Base-by-base conservation (phyloP, 2,888 invertebrate genomes). In the Lobophora halterata region DNA sequence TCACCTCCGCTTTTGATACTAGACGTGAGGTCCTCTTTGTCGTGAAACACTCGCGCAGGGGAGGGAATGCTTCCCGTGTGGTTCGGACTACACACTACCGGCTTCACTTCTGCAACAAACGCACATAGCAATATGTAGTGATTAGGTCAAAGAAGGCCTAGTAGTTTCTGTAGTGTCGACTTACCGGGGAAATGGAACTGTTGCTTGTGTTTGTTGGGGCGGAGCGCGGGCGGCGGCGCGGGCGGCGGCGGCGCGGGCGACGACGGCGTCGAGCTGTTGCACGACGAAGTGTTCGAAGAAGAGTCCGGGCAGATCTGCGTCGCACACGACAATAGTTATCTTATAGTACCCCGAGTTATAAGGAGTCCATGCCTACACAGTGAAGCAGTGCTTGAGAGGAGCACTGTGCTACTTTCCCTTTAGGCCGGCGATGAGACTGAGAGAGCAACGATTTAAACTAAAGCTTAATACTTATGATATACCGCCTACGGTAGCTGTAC, bases 241-340 rank as follows among this genome's bases (percentile, higher is more conserved):
- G 82, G 87, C 65, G 85, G 90, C 65, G 89, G 86, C 58, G 92
- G 88, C 57, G 97, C 97, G 29, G 98, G 98, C 69, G 97, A 97
- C 58, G 97, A 97, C 47, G 98, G 97, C 46, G 97, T 96, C 39
- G 97, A 97, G 74, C 97, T 97, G 83, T 97, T 97, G 88, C 97
- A 97, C 76, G 97, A 97, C 35, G 97, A 97, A 35, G 97, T 96
- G 72, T 95, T 97, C 21, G 97, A 97, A 77, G 96, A 95, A 52
- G 95, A 96, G 80, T 97, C 96, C 11, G 93, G 94, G 29, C 91
- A 89, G 52, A 83, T 90, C 42, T 38, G 31, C 8, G 1, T 21
- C 5, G 14, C 9, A 25, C 9, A 26, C 13, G n/a, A 5, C 26
- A 9, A 10, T 9, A 19, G 5, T 14, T 3, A 14, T 3, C 14